phyloP scores from a whole-genome alignment of 35 echinoderm and acorn worm genomes.

The Heliocidaris tuberculata region DNA sequence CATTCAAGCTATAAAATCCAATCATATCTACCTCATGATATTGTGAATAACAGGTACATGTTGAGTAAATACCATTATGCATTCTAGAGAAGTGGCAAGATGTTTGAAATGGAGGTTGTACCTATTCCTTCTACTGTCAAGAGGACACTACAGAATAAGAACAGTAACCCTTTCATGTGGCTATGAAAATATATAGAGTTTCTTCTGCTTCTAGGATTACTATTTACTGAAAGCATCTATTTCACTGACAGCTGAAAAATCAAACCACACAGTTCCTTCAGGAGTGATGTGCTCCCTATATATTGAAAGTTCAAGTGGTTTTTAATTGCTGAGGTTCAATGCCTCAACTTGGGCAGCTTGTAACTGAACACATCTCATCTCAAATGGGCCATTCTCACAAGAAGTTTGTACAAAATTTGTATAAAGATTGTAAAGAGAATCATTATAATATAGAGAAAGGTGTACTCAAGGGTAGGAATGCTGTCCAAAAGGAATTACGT shows the following conservation, averaged over 20 bases:
- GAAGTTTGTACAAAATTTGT: not conserved
- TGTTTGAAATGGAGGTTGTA: not conserved
- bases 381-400: not conserved
- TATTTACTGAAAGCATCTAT: constrained; percentile 12
- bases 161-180: not conserved
- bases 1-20: too few relatives aligned
- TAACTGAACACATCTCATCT: not conserved
- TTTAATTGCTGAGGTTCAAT: constrained; percentile 42
- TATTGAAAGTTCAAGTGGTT: constrained; percentile 33
- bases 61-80: too few relatives aligned
- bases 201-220: not conserved
- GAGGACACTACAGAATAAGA: not conserved
- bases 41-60: too few relatives aligned
- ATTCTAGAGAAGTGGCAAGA: not conserved
- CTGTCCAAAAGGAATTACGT: too few relatives aligned
- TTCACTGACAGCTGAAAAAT: not conserved
- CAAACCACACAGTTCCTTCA: not conserved
- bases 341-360: not conserved
- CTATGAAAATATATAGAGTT: not conserved
- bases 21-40: too few relatives aligned
- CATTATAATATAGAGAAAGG: too few relatives aligned
- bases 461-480: too few relatives aligned
- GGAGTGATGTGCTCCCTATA: not conserved
- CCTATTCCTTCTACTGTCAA: not conserved
- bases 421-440: too few relatives aligned